Percentiles rank a stretch among this genome's conserved stretches.
Evolutionary conservation across 2,113 vertebrate genomes (phyloP).

Genomic region (Colaptes auratus): DNA sequence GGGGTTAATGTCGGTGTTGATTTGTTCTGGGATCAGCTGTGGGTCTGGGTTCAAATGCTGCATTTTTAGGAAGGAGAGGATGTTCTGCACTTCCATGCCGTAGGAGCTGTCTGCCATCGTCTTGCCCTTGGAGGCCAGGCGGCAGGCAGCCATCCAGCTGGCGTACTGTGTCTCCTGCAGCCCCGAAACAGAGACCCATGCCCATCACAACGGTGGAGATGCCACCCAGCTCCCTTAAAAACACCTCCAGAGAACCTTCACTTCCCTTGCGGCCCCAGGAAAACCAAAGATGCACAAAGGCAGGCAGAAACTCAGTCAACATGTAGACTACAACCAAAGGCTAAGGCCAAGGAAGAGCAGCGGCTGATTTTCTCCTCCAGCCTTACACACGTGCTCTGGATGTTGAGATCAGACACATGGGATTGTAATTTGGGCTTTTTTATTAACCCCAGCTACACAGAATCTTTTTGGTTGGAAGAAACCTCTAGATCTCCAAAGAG

Average conservation of each 20-base stretch:
- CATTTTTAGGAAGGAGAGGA: slow-evolving; percentile 98
- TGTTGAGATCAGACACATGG: background rate
- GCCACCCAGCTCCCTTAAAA: background rate
- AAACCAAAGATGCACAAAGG: background rate
- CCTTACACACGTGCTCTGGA: background rate
- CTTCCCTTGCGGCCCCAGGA: background rate
- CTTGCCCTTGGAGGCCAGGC: slow-evolving; percentile 97
- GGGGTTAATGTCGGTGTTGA: slow-evolving; percentile 93
- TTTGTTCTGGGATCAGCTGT: slow-evolving; percentile 90
- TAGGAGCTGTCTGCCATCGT: slow-evolving; percentile 99
- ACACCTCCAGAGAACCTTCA: background rate
- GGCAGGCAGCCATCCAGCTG: slow-evolving; percentile 98
- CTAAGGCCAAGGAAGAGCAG: background rate
- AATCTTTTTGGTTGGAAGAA: too few relatives aligned
- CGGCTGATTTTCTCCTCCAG: background rate
- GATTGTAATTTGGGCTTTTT: background rate
- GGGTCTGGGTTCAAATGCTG: slow-evolving; percentile 98
- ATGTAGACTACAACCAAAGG: fast-evolving
- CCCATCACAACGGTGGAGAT: background rate
- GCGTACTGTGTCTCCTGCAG: slow-evolving; percentile 95
- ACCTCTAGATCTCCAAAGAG: too few relatives aligned
- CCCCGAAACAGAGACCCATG: background rate
- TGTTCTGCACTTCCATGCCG: slow-evolving; percentile 96
- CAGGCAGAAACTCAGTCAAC: fast-evolving
- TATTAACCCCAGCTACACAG: background rate